Conservation (phyloP, 2,113 vertebrate species). For the Pleuronectes platessa region DNA sequence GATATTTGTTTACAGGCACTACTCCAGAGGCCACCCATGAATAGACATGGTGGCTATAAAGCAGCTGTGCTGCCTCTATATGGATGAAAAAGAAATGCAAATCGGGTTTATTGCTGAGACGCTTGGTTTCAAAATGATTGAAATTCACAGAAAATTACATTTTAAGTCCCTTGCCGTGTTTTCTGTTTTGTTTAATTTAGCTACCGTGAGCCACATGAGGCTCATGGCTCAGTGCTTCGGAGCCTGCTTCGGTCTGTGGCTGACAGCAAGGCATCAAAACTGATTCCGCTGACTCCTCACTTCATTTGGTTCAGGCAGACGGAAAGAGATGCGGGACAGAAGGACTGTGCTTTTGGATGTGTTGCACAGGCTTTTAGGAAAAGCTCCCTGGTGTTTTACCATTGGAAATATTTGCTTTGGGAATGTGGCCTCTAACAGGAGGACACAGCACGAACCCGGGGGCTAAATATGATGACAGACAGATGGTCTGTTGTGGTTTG, state of each 20-base stretch:
- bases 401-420: constrained; percentile 70
- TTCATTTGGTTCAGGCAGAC: constrained; percentile 21
- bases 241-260: constrained; percentile 7
- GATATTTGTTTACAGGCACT: constrained; percentile 7
- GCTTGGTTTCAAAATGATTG: constrained; percentile 30
- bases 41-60: constrained; percentile 22
- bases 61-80: constrained; percentile 28
- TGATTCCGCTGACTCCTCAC: constrained; percentile 15
- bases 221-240: constrained; percentile 21
- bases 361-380: constrained; percentile 48
- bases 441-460: constrained; percentile 48
- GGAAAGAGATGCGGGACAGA: constrained; percentile 38
- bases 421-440: constrained; percentile 58
- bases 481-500: constrained; percentile 63
- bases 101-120: constrained; percentile 16
- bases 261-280: constrained; percentile 35
- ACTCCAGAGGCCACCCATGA: constrained; percentile 37
- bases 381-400: constrained; percentile 46
- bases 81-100: constrained; percentile 24
- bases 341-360: constrained; percentile 46
- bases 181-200: constrained; percentile 46
- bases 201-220: constrained; percentile 13
- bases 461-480: constrained; percentile 55
- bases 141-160: constrained; percentile 38
- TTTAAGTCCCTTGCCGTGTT: constrained; percentile 15